Base-by-base conservation (phyloP, 2,888 invertebrate species). In the Frankliniella fusca region DNA sequence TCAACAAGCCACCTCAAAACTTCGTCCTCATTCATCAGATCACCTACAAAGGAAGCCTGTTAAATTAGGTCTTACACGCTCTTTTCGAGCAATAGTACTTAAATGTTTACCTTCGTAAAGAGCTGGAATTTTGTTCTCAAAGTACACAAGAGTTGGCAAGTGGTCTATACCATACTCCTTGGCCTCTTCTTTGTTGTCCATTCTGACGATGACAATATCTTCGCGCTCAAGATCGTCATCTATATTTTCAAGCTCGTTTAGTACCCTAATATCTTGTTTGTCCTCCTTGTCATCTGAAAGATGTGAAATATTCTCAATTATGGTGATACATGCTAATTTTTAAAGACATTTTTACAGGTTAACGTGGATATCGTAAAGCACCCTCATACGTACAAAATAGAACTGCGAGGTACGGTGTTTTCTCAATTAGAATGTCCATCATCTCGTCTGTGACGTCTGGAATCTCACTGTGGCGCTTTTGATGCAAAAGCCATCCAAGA, bases 361-460 rank as follows among this genome's bases (percentile, higher is more conserved):
- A 50, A 82, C 54, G 1, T 15, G 48, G 20, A 23, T 81, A 50
- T 81, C 54, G 1, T 15, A 54, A 18, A 86, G 92, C 95, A 38
- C 38, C 38, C 5, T 15, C 3, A 18, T 86, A 92, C 95, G 93
- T 90, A 97, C 96, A 97, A 88, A 97, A 97, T 85, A 97, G 92
- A 85, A 97, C 97, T 82, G 96, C 97, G 85, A 97, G 91, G 87
- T 93, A 95, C 83, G 93, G 92, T 48, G 94, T 92, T 81, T 90
- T 93, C 85, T 95, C 95, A 84, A 97, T 93, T 79, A 97, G 90
- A 87, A 94, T 94, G 86, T 97, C 96, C 91, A 97, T 94, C 95
- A 96, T 96, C 90, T 96, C 96, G 87, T 96, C 95, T 12, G 96
- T 97, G 38, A 97, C 93, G 89, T 96, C 96, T 80, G 97, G 96